Base-by-base conservation (phyloP, 1,140 invertebrate genomes). In the Cryptotermes secundus region DNA sequence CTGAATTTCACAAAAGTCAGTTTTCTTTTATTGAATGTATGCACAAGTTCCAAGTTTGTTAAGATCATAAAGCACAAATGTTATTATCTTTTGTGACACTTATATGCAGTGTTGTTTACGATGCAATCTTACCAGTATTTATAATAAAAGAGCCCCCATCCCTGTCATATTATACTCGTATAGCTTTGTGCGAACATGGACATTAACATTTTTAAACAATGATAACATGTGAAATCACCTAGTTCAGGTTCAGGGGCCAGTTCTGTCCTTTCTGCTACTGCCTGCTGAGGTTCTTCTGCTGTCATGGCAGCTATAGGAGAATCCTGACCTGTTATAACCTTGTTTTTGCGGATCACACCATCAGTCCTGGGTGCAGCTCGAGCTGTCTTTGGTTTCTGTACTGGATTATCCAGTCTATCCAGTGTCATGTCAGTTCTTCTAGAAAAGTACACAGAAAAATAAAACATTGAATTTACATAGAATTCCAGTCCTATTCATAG, bases 351-450 rank as follows among this genome's bases (percentile, higher is more conserved):
- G 6, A 22, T n/a, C n/a, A 45, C 26, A 26, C 80, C 34, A 19
- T 45, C 42, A 81, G 34, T 81, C 34, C 35, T 81, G n/a, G 42
- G 80, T 38, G 7, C 80, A 31, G 59, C 59, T 72, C 59, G 59
- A 0, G 31, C 59, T 72, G 59, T 26, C n/a, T 72, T 72, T 72
- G 59, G 14, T 72, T 72, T 72, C 14, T 26, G 14, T 31, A 31
- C 26, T 4, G 59, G 16, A 31, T n/a, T 16, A 72, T 72, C 59
- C 59, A 72, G 26, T 72, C 14, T 72, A 72, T 72, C 59, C 59
- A 72, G n/a, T 49, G 45, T 19, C 26, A 72, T 72, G n/a, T 72
- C 59, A 31, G 10, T 72, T 72, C n/a, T 72, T 72, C 59, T 72
- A n/a, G n/a, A 72, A 59, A n/a, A 16, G 19, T 72, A 72, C n/a